Evolutionary conservation across 1,140 invertebrate genomes (phyloP), one percentile per base, ranked within the genome.

Genomic region (Solenopsis invicta): DNA sequence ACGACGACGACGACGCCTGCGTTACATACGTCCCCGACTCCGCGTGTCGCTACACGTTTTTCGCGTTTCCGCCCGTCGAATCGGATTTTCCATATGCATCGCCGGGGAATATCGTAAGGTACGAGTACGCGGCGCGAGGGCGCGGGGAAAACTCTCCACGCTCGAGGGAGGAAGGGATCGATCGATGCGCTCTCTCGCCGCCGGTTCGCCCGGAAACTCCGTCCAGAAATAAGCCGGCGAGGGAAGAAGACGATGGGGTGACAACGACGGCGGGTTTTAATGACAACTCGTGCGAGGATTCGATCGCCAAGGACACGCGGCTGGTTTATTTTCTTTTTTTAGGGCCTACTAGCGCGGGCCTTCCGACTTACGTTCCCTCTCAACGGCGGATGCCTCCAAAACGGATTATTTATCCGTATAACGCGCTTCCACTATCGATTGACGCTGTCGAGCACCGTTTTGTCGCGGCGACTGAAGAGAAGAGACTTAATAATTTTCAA

Each of bases 181-280:
- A 89, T 89, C 69, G 77, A 82, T 78, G 82, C 48, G 75, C 59
- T 84, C 59, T 84, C 66, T 12, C n/a, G 67, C 18, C 67, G 37
- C 18, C 67, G 37, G 56, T 87, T 80, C 59, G 67, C 66, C 64
- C 74, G 66, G 78, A 66, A 81, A 87, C 59, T 80, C 59, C 61
- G 71, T 61, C 62, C 86, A 48, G 64, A 89, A 87, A 87, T 89
- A 82, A 88, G 82, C 62, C 69, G 18, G 24, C 62, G 71, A 86
- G 85, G 56, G 29, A 69, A 69, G 56, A 62, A 50, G 56, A 61
- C 29, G 64, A 18, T 29, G 52, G 71, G 34, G 4, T 12, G 72
- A 52, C 34, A 50, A 45, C 75, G 52, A 21, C 48, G 74, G 10
- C 66, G 50, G 37, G 21, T 50, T 45, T 85, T 59, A 56, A 64